Base-by-base conservation (phyloP, 2,113 vertebrate genomes). In the Aphelocoma coerulescens region DNA sequence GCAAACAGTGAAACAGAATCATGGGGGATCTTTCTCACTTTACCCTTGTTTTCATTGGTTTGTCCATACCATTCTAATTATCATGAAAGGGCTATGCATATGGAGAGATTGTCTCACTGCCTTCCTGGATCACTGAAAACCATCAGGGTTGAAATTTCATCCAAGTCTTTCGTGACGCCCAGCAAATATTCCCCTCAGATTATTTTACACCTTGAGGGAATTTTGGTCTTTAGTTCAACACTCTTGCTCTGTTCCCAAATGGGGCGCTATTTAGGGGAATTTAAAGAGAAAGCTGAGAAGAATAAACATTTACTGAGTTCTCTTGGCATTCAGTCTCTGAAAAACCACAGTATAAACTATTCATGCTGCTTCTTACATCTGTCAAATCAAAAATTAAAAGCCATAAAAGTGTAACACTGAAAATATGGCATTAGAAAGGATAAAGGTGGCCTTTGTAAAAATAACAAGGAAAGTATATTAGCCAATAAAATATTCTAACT, bases 251-350 rank as follows among this genome's bases (percentile, higher is more conserved):
- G 97, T 98, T 98, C 98, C 98, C 97, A 98, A 98, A 98, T 97
- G 98, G 98, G 98, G 97, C 77, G 94, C 98, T 98, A 98, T 98
- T 98, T 98, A 97, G 97, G 98, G 97, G 97, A 97, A 97, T 98
- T 98, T 98, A 97, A 97, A 98, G 97, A 98, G 98, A 98, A 98
- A 98, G 98, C 98, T 97, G 98, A 98, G 98, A 98, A 98, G 98
- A 98, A 98, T 98, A 98, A 98, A 98, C 98, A 98, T 98, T 98
- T 98, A 98, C 98, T 96, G 97, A 98, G 98, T 98, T 98, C 97
- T 98, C 98, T 98, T 98, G 98, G 98, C 98, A 98, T 98, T 97
- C 98, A 97, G 98, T 98, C 98, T 98, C 97, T 97, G 97, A 98
- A 98, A 98, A 98, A 98, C 98, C 98, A 98, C 98, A 98, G 98